Evolutionary conservation across 1,140 invertebrate genomes (phyloP).

Genomic region (Araneus ventricosus): DNA sequence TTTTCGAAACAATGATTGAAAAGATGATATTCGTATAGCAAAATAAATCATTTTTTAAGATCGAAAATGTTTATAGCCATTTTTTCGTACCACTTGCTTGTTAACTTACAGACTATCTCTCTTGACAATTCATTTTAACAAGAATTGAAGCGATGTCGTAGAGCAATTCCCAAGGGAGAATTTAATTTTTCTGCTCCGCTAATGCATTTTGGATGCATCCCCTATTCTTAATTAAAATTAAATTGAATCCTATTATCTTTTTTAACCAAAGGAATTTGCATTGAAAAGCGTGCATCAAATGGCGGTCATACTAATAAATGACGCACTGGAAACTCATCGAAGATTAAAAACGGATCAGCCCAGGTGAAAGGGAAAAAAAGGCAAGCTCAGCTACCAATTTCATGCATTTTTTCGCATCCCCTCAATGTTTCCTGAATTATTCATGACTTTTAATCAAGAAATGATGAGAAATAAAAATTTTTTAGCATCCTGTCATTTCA

Average conservation of each 20-base stretch:
- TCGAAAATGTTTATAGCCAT: background rate
- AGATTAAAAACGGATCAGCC: conserved; percentile 57
- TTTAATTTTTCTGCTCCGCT: background rate
- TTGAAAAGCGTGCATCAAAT: conserved; percentile 27
- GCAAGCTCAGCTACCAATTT: conserved; percentile 6
- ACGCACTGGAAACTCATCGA: conserved; percentile 15
- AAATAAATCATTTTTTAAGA: background rate
- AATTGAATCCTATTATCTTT: conserved; percentile 51
- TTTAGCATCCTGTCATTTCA: conserved; percentile 36
- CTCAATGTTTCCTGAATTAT: conserved; percentile 48
- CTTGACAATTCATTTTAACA: no score
- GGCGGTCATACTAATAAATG: conserved; percentile 44
- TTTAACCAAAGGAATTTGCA: conserved; percentile 53
- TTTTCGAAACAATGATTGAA: no score
- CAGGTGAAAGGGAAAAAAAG: conserved; percentile 19
- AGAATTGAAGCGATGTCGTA: background rate
- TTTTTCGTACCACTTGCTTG: background rate
- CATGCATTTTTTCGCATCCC: conserved; percentile 23
- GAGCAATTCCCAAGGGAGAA: background rate
- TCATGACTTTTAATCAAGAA: conserved; percentile 67
- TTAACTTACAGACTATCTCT: background rate
- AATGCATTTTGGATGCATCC: background rate
- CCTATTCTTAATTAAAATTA: conserved; percentile 63
- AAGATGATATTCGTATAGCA: no score
- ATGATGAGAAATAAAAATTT: conserved; percentile 15